A percentile compares a stretch with the other conserved stretches of the same genome.
phyloP scores from a whole-genome alignment of 2,888 invertebrate genomes.

The Exephanes ischioxanthus region DNA sequence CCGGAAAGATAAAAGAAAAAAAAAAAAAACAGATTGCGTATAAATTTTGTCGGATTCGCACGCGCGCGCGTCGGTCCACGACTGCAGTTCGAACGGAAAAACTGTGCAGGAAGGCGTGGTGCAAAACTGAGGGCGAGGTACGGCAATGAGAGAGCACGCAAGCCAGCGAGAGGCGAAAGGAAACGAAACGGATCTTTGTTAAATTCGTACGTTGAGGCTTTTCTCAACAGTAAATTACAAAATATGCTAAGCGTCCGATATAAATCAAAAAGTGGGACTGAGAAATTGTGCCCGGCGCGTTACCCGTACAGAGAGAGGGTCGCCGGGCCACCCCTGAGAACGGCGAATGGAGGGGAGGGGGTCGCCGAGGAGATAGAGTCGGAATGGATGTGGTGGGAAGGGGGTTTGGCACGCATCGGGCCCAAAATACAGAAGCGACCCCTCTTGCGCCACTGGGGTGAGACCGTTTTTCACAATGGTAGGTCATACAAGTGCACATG shows the following conservation, averaged over 20 bases:
- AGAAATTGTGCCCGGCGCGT: constrained; percentile 47
- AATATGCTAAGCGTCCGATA: constrained; percentile 85
- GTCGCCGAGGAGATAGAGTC: constrained; percentile 19
- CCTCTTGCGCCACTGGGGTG: constrained; percentile 67
- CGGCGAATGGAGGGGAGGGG: constrained; percentile 31
- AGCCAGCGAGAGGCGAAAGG: constrained; percentile 11
- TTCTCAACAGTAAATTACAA: constrained; percentile 85
- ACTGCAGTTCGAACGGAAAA: neutral
- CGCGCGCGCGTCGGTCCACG: constrained; percentile 11
- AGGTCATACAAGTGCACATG: constrained; percentile 41
- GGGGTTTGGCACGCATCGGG: constrained; percentile 56
- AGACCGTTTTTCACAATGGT: constrained; percentile 71
- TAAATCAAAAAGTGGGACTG: constrained; percentile 83
- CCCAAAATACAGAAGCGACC: constrained; percentile 69
- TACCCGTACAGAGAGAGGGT: constrained; percentile 57
- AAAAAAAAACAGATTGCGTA: constrained; percentile 53
- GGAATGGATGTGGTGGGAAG: constrained; percentile 41
- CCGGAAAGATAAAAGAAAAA: constrained; percentile 24
- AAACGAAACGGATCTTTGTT: constrained; percentile 46
- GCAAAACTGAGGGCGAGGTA: neutral
- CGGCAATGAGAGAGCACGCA: neutral
- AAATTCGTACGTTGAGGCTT: constrained; percentile 82
- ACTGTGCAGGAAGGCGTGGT: neutral
- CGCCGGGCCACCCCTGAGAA: constrained; percentile 47
- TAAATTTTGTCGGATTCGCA: constrained; percentile 64